Conservation (phyloP, 2,113 vertebrate species). For the Myrmecophaga tridactyla region DNA sequence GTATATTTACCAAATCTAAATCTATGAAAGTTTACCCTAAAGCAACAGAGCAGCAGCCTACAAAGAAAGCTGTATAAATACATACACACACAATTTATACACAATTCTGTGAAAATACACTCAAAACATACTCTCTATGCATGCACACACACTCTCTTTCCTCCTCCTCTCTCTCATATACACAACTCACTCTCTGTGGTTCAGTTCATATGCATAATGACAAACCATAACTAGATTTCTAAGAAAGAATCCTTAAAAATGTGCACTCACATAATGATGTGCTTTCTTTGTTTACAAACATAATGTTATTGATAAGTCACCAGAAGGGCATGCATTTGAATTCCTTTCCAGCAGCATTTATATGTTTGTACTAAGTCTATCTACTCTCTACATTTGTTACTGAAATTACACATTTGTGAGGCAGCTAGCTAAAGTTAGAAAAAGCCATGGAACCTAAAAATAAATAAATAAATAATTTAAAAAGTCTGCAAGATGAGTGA, state of each 20-base stretch:
- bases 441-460: not conserved
- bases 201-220: constrained; percentile 19
- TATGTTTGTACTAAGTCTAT: not conserved
- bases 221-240: not conserved
- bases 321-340: not conserved
- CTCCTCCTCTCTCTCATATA: not conserved
- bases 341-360: not conserved
- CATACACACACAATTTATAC: not conserved
- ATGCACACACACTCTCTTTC: not conserved
- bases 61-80: not conserved
- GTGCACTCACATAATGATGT: not conserved
- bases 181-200: not conserved
- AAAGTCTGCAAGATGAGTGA: not conserved
- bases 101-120: too few species aligned
- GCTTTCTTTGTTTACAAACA: constrained; percentile 1
- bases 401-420: not conserved
- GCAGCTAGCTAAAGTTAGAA: not conserved
- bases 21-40: constrained; percentile 29
- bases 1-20: constrained; percentile 76
- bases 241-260: constrained; percentile 35
- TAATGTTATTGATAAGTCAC: not conserved
- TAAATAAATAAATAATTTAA: too few species aligned
- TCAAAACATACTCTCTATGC: too few species aligned
- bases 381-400: not conserved
- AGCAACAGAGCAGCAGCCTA: constrained; percentile 32